Conservation (phyloP, 92 coral and sea anemone genomes). For the Porites evermanni region DNA sequence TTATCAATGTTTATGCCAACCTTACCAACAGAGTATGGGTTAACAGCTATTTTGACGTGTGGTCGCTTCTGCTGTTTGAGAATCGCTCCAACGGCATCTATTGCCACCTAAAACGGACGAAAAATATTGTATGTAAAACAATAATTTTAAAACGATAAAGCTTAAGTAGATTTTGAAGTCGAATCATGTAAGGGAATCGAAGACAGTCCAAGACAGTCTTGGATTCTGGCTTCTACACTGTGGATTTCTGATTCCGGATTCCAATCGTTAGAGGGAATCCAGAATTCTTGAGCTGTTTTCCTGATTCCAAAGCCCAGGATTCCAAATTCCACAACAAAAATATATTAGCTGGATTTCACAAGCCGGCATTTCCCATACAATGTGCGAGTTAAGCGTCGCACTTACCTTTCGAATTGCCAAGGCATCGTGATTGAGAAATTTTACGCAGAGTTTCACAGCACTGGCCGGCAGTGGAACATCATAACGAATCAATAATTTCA, state of each 20-base stretch:
- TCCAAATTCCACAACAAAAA: too few relatives aligned
- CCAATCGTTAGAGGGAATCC: too few relatives aligned
- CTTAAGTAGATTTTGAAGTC: too few relatives aligned
- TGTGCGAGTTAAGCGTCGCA: neutral
- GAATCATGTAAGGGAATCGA: neutral
- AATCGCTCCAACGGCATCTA: constrained; percentile 87
- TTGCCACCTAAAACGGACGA: constrained; percentile 75
- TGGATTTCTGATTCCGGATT: too few relatives aligned
- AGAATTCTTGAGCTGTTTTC: too few relatives aligned
- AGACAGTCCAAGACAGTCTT: too few relatives aligned
- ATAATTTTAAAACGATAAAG: neutral
- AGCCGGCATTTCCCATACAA: neutral
- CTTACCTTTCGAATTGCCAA: constrained; percentile 92
- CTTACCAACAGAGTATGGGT: constrained; percentile 82
- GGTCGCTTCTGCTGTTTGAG: constrained; percentile 91
- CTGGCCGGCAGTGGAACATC: constrained; percentile 83
- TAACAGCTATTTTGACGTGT: constrained; percentile 79
- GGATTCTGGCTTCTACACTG: too few relatives aligned
- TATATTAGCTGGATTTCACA: too few relatives aligned
- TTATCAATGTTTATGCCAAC: too few relatives aligned
- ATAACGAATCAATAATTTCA: constrained; percentile 82
- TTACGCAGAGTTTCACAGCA: constrained; percentile 70
- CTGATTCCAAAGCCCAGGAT: too few relatives aligned
- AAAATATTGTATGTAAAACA: neutral
- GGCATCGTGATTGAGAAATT: constrained; percentile 87